A percentile compares a stretch with the other conserved stretches of the same genome.
Conservation (phyloP, 2,113 vertebrate genomes). For the Aptenodytes patagonicus region DNA sequence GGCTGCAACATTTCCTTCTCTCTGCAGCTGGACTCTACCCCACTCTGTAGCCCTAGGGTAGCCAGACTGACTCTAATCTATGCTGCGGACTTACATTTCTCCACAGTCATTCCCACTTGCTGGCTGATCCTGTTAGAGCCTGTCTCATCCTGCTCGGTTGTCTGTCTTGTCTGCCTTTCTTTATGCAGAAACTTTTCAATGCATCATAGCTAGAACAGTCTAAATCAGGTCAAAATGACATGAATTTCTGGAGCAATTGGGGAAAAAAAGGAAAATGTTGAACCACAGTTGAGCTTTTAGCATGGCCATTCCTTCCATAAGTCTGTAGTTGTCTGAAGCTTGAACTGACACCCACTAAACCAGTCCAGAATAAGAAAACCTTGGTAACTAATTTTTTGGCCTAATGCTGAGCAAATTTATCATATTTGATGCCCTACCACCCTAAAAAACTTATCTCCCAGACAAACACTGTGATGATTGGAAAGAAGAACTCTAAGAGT, state of each 20-base stretch:
- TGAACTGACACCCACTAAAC: background rate
- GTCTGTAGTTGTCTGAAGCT: background rate
- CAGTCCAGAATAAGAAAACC: background rate
- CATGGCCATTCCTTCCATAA: background rate
- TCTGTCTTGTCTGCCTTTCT: background rate
- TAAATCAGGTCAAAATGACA: background rate
- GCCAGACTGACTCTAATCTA: background rate
- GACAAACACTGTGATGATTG: background rate
- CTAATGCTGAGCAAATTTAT: background rate
- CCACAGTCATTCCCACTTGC: background rate
- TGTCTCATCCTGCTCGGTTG: background rate
- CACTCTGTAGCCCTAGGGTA: rapidly evolving
- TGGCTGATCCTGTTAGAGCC: background rate
- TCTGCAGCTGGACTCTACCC: background rate
- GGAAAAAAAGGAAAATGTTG: background rate
- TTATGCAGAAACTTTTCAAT: background rate
- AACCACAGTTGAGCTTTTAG: background rate
- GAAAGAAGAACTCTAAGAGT: background rate
- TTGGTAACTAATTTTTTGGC: background rate
- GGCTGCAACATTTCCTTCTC: background rate
- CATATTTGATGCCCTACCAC: background rate
- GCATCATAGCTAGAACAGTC: background rate
- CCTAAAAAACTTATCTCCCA: background rate
- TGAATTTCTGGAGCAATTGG: background rate
- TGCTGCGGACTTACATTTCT: background rate